These are phyloP conservation scores for Tanypteryx hageni DNA, from an alignment of 2,888 invertebrate genomes.

Conservation along the genomic window DNA sequence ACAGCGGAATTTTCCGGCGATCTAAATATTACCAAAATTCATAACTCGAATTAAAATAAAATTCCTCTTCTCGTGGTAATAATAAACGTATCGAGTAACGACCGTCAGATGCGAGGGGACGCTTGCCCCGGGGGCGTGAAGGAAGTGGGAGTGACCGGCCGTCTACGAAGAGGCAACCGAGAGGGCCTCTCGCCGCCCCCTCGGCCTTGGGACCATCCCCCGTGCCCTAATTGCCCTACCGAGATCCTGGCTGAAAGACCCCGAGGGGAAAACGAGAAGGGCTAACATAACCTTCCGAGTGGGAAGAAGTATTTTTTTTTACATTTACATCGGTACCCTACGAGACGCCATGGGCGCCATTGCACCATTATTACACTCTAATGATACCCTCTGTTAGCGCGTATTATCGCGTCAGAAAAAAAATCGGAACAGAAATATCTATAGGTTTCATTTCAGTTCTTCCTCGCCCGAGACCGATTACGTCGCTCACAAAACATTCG, in stretches of 20 bases:
- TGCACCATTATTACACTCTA: conserved; percentile 8
- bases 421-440: conserved; percentile 10
- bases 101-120: not conserved
- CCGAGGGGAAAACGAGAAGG: conserved; percentile 13
- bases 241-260: not conserved
- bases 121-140: not conserved
- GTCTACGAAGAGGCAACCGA: too few species aligned
- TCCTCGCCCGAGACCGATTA: not conserved
- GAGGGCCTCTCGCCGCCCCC: not conserved
- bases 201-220: not conserved
- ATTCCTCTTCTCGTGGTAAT: not conserved
- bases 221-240: conserved; percentile 12
- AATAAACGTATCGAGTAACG: conserved; percentile 22
- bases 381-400: conserved; percentile 10
- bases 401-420: conserved; percentile 11
- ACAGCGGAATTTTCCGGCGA: conserved; percentile 2
- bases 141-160: conserved; percentile 17
- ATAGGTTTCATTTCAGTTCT: not conserved
- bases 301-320: conserved; percentile 16
- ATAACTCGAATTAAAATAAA: conserved; percentile 9
- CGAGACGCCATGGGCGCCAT: not conserved
- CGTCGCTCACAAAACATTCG: not conserved
- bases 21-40: conserved; percentile 4
- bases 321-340: conserved; percentile 10
- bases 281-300: not conserved